Evolutionary conservation across 2,113 vertebrate genomes (phyloP).

Genomic region (Pleuronectes platessa): DNA sequence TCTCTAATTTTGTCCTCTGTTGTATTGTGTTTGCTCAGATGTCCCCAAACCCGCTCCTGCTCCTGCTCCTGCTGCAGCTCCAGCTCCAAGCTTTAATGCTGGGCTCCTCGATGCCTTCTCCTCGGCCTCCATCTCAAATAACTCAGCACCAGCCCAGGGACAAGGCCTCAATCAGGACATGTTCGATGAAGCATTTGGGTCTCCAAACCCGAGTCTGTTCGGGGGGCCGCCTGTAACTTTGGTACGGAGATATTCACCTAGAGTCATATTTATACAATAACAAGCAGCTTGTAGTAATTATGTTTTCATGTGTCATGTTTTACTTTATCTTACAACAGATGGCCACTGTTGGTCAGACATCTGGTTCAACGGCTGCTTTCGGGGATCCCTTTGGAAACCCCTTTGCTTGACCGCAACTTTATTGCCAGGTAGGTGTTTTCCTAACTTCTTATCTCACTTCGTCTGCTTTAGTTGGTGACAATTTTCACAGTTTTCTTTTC

Average conservation of each 20-base stretch:
- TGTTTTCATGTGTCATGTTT: not conserved
- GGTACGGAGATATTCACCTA: constrained; percentile 69
- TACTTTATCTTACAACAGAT: constrained; percentile 27
- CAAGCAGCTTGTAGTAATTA: not conserved
- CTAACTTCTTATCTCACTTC: not conserved
- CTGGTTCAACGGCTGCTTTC: constrained; percentile 76
- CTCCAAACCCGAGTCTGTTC: constrained; percentile 74
- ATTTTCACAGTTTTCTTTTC: not conserved
- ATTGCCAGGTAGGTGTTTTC: constrained; percentile 34
- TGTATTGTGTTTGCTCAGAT: constrained; percentile 68
- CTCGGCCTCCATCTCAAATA: constrained; percentile 40
- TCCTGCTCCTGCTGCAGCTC: constrained; percentile 58
- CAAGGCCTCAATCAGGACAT: constrained; percentile 55
- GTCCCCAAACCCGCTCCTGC: constrained; percentile 74
- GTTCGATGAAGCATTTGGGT: constrained; percentile 87
- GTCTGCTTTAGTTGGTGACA: not conserved
- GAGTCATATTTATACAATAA: not conserved
- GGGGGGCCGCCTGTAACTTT: constrained; percentile 66
- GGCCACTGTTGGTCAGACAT: constrained; percentile 55
- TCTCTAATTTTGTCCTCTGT: constrained; percentile 1
- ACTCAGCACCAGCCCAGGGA: constrained; percentile 27
- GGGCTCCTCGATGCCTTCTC: constrained; percentile 70
- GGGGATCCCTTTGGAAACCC: constrained; percentile 89
- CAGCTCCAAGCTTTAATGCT: constrained; percentile 50
- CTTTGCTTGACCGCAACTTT: constrained; percentile 84